A percentile compares a stretch with the other conserved stretches of the same genome.
Conservation (phyloP, 1,140 invertebrate species). For the Temnothorax longispinosus region DNA sequence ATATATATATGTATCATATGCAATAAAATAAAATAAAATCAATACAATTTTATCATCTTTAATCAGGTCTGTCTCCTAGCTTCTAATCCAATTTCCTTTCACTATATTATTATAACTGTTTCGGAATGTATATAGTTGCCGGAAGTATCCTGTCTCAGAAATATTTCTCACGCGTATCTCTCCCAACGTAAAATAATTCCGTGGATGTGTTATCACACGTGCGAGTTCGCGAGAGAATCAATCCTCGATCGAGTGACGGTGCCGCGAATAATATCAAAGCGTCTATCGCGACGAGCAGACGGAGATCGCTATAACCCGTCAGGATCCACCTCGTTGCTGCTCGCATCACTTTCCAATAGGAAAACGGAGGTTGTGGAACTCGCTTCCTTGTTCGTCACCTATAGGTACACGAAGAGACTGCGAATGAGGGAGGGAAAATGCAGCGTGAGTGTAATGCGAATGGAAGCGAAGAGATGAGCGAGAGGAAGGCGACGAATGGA, state of each 20-base stretch:
- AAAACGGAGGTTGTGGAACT: constrained; percentile 47
- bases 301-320: constrained; percentile 11
- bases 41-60: neutral
- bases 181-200: neutral
- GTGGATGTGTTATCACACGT: neutral
- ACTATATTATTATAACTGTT: neutral
- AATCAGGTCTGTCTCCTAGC: neutral
- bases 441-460: constrained; percentile 6
- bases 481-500: neutral
- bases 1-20: neutral
- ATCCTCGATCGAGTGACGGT: neutral
- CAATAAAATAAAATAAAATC: neutral
- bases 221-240: constrained; percentile 4
- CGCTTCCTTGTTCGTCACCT: constrained; percentile 16
- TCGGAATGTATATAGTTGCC: neutral
- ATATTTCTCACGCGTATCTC: constrained; percentile 7
- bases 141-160: neutral
- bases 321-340: neutral
- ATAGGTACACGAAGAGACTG: constrained; percentile 18
- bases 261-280: constrained; percentile 29
- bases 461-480: constrained; percentile 6
- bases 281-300: constrained; percentile 24
- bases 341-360: constrained; percentile 3
- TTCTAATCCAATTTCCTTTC: neutral
- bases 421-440: neutral